Percentiles rank a stretch among this genome's conserved stretches.
Conservation (phyloP, 1,140 invertebrate genomes). For the Belonocnema kinseyi region DNA sequence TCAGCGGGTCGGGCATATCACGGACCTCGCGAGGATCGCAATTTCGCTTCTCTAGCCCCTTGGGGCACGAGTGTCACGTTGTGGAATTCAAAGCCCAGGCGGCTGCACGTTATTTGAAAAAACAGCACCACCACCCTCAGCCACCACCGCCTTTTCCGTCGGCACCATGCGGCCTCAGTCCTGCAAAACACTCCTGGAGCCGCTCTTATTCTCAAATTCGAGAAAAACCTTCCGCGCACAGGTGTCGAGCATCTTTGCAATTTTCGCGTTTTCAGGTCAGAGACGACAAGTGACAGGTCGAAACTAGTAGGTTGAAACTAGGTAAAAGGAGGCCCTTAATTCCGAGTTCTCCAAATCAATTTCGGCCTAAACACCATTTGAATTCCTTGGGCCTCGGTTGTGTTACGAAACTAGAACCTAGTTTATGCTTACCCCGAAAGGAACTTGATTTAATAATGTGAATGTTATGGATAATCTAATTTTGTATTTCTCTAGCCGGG, state of each 20-base stretch:
- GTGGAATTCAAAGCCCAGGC: constrained; percentile 40
- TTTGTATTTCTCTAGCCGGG: neutral
- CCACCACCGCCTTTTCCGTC: constrained; percentile 42
- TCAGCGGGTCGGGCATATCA: constrained; percentile 65
- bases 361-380: too few relatives aligned
- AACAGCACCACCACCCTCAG: constrained; percentile 46
- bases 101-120: constrained; percentile 32
- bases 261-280: neutral
- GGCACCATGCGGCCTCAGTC: constrained; percentile 32
- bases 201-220: constrained; percentile 14
- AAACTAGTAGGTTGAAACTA: too few relatives aligned
- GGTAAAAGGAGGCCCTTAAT: neutral
- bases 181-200: constrained; percentile 24
- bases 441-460: neutral
- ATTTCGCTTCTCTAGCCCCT: constrained; percentile 46
- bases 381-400: too few relatives aligned
- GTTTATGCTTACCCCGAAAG: too few relatives aligned
- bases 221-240: constrained; percentile 45
- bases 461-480: neutral
- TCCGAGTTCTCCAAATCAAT: neutral
- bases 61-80: constrained; percentile 41
- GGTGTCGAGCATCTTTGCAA: constrained; percentile 40
- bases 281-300: too few relatives aligned
- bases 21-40: constrained; percentile 53
- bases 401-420: too few relatives aligned